Evolutionary conservation across 2,113 vertebrate genomes (phyloP), one percentile per base, ranked within the genome.

Genomic region (Junco hyemalis): DNA sequence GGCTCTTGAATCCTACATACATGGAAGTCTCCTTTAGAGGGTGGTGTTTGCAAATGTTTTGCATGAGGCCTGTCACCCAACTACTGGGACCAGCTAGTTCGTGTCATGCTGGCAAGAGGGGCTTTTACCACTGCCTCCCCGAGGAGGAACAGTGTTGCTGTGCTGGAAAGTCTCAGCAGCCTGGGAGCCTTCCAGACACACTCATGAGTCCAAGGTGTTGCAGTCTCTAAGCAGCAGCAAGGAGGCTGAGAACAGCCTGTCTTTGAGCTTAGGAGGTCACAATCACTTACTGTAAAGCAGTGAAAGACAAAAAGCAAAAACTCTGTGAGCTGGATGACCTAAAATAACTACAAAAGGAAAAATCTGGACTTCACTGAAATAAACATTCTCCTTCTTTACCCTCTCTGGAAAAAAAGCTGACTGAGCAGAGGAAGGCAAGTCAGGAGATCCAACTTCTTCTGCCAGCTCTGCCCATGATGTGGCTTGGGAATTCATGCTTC

Each of bases 401-500:
- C 24, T 2, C 60, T 81, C 48, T 1, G 4, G 47, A 93, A 92
- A 86, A 90, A 83, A 54, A 81, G 71, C 48, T 92, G 72, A 88
- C 76, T 16, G 42, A 78, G 60, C 64, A 94, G 64, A 86, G 17
- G 68, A 77, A 78, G 64, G 56, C 71, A 77, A 65, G 56, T 70
- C 92, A 93, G 88, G 77, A 93, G 80, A 92, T 78, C n/a, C 64
- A 90, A 72, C 47, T 76, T 69, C 23, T 31, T 33, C 76, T 90
- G 92, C 90, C 91, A 93, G 2, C 76, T 88, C 90, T 92, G 71
- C 71, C 85, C 45, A 69, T 90, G 38, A 54, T 90, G 88, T 80
- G 50, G 71, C 82, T 83, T 86, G 42, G 59, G 54, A 92, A 35
- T 33, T 68, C 70, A 29, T 12, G 48, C 16, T 61, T 53, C 31